Base-by-base conservation (phyloP, 2,797 vertebrate species). In the Balearica regulorum region DNA sequence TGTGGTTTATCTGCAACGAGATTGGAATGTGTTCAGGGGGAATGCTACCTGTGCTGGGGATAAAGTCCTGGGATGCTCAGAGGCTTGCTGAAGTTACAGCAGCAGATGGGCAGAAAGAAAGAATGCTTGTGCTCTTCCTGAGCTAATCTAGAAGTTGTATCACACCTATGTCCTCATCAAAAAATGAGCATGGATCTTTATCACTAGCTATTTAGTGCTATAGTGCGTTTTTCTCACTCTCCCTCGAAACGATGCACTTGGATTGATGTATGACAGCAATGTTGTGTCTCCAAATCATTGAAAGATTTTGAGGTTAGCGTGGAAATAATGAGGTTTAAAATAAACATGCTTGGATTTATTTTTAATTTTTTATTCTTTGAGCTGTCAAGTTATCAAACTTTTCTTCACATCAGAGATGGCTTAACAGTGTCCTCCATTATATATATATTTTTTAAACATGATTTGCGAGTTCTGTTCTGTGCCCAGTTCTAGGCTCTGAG, bases 1-100 rank as follows among this genome's bases (percentile, higher is more conserved):
- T 48, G 54, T 33, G 58, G 5, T 72, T 80, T 73, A 37, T 58
- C 65, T 53, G 43, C 61, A 39, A 3, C 41, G 5, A n/a, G 69
- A 13, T 10, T 61, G 39, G 62, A 28, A 2, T 37, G 51, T 44
- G 64, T 43, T 60, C 29, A 44, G 43, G 33, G 39, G 41, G 17
- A 51, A 39, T 1, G 2, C 0, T 8, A 2, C 61, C 57, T 21
- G n/a, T 31, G 57, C 48, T 6, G 3, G 44, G 31, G 16, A 5
- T 22, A 0, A 26, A 21, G 19, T 9, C 39, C 61, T 7, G 7
- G 29, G 46, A 5, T 69, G 60, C 43, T 73, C 17, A 1, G 19
- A 43, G 65, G n/a, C 53, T 81, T 25, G 33, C 69, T 87, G 84
- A 51, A 19, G 53, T 48, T 18, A 0, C 2, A 58, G 70, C 31